Percentiles rank a stretch among this genome's conserved stretches.
Evolutionary conservation across 2,113 vertebrate genomes (phyloP).

Genomic region (Butastur rufipennis): DNA sequence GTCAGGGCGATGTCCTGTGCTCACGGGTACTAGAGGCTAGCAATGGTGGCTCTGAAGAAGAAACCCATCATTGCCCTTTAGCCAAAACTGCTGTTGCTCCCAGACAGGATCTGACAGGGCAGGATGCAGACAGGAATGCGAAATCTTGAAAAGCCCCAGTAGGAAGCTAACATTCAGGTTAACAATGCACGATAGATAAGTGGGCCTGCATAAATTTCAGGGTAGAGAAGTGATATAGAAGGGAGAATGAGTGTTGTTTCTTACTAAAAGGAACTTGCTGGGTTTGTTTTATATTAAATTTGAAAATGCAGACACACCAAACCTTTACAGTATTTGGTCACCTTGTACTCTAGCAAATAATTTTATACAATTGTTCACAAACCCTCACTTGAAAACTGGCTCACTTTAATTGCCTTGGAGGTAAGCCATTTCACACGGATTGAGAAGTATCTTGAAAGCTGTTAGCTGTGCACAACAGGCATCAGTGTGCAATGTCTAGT

Average conservation of each 20-base stretch:
- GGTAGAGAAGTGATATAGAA: not conserved
- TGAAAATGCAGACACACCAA: not conserved
- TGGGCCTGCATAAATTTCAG: not conserved
- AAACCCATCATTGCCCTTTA: not conserved
- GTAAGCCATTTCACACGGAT: not conserved
- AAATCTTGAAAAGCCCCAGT: not conserved
- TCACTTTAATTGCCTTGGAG: not conserved
- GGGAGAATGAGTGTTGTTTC: not conserved
- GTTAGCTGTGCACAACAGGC: not conserved
- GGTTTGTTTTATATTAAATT: not conserved
- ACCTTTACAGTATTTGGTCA: not conserved
- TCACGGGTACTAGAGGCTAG: accelerated
- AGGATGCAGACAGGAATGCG: not conserved
- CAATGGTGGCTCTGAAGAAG: not conserved
- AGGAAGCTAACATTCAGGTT: not conserved
- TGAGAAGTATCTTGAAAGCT: not conserved
- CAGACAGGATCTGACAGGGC: not conserved
- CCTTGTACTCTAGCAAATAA: not conserved
- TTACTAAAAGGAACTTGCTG: not conserved
- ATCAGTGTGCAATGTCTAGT: not conserved
- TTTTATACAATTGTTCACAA: not conserved
- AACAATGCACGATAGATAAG: not conserved
- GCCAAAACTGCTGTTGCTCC: not conserved
- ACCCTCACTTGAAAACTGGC: not conserved
- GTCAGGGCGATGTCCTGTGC: accelerated